Base-by-base conservation (phyloP, 2,113 vertebrate genomes). In the Boleophthalmus pectinirostris region DNA sequence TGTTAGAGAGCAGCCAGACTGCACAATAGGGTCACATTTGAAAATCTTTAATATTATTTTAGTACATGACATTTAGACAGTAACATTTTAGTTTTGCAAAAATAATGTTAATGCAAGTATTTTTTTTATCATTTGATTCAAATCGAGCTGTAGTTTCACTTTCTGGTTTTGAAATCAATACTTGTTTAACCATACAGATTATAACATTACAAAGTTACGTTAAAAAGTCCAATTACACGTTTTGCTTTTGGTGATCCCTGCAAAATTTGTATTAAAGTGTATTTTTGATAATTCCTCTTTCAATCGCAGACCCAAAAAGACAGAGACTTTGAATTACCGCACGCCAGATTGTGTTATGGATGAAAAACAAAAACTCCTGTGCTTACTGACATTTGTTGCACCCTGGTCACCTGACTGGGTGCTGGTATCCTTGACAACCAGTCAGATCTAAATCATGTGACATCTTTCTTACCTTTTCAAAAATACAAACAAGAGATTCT, bases 371-470 rank as follows among this genome's bases (percentile, higher is more conserved):
- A 57, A 57, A 64, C 33, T 38, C 18, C 33, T 38, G 33, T 64
- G 61, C 33, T 43, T 18, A 43, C 7, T 64, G 61, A 64, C 61
- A 64, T 64, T 64, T 38, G 33, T 64, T 38, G 18, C 33, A 4
- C 61, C 20, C 33, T 64, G 18, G 33, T 64, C 61, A 64, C 29
- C 16, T 64, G 61, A 64, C 61, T 43, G 33, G 25, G 5, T 0
- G 18, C 20, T n/a, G 29, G 61, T 64, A 38, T 38, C 33, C 61
- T 43, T 43, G 33, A 35, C 61, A 38, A 64, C 61, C 35, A 64
- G 33, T 43, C 61, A 61, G 58, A 18, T 61, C 58, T 35, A 20
- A 64, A 43, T 38, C 61, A 43, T 38, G 61, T 64, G 33, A 64
- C 61, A 38, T 64, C 7, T 5, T n/a, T 38, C 16, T 38, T 20